Base-by-base conservation (phyloP, 2,888 invertebrate genomes). In the Parapristionchus giblindavisi region DNA sequence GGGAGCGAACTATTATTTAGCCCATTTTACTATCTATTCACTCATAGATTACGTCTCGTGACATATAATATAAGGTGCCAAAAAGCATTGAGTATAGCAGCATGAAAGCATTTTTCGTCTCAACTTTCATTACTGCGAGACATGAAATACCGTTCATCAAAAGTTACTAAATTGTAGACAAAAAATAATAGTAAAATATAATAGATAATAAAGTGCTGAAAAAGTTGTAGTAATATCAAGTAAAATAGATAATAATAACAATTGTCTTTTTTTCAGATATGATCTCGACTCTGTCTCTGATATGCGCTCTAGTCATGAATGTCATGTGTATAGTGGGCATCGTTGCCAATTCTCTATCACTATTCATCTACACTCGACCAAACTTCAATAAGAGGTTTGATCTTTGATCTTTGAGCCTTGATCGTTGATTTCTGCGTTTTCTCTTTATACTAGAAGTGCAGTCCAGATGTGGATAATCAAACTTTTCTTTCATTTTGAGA, bases 311-410 rank as follows among this genome's bases (percentile, higher is more conserved):
- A 34, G 60, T 83, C 14, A 84, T 85, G 85, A 79, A 79, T 14
- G 58, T 79, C 24, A 81, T 85, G 79, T 87, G 85, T 75, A 48
- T 85, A 21, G 76, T 78, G 11, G 87, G 87, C 17, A 80, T 83
- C 11, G 36, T 87, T 17, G 80, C 79, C 68, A 87, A 87, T 76
- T 77, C 80, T 21, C 68, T 87, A 8, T 83, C 85, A 0, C 75
- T 87, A 56, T 78, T 78, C 73, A 83, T 87, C 63, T 87, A 83
- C 80, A 84, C 86, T 17, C 71, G 81, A 29, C 79, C 80, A 21
- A 78, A 83, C 32, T 87, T 86, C 76, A 82, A 85, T 17, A 82
- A 84, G 27, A 78, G 82, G 77, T 79, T 24, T n/a, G 3, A 17
- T 3, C 4, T 34, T 32, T 11, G 58, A 56, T 56, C 56, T 29